A percentile compares a stretch with the other conserved stretches of the same genome.
These are phyloP conservation scores for Cyclargus thomasi DNA, from an alignment of 1,140 invertebrate genomes.

Conservation along the genomic window DNA sequence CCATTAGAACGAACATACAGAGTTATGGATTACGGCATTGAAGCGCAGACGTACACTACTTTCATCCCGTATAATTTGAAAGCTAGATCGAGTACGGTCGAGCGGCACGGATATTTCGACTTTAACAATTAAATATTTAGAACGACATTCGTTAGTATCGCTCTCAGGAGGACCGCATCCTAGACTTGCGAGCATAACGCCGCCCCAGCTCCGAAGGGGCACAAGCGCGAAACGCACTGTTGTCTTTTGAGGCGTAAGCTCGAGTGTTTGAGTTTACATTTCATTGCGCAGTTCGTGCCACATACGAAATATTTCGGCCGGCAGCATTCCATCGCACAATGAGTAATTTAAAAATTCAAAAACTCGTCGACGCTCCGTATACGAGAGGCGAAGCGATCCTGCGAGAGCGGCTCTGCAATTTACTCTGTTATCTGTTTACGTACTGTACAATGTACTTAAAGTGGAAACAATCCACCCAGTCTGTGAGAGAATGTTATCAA, in stretches of 20 bases:
- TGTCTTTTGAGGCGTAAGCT: conserved; percentile 53
- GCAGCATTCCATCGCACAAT: conserved; percentile 73
- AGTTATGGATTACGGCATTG: conserved; percentile 48
- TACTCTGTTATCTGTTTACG: conserved; percentile 61
- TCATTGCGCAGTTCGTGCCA: conserved; percentile 35
- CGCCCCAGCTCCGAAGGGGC: conserved; percentile 33
- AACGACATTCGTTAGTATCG: conserved; percentile 66
- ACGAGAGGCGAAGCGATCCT: conserved; percentile 58
- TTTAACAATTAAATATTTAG: conserved; percentile 70
- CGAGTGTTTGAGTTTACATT: conserved; percentile 57
- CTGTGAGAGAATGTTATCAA: conserved; percentile 15
- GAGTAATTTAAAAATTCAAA: conserved; percentile 77
- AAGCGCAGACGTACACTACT: conserved; percentile 41
- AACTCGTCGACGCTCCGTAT: conserved; percentile 66
- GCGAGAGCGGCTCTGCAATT: conserved; percentile 61
- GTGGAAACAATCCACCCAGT: conserved; percentile 36
- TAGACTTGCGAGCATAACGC: conserved; percentile 55
- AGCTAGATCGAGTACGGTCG: conserved; percentile 47
- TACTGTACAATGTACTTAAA: conserved; percentile 38
- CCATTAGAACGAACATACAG: conserved; percentile 37
- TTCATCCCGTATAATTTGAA: conserved; percentile 49
- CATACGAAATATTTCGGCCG: conserved; percentile 43
- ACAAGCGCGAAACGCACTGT: conserved; percentile 27
- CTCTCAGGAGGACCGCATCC: conserved; percentile 55
- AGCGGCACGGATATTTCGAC: conserved; percentile 53